Conservation (phyloP, 1,140 invertebrate genomes). For the Maconellicoccus hirsutus region DNA sequence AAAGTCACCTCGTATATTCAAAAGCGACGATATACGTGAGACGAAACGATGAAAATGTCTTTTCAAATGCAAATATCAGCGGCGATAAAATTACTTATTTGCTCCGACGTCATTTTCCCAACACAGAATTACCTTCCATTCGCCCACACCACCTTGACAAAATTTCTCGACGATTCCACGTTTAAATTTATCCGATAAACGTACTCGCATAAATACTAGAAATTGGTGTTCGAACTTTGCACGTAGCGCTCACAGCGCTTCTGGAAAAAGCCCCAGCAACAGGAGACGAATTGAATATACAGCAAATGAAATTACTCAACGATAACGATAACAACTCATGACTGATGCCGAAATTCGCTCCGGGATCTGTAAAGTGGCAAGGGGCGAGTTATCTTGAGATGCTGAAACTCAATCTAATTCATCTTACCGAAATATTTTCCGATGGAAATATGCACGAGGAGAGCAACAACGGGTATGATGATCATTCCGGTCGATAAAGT, state of each 20-base stretch:
- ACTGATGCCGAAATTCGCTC: not conserved
- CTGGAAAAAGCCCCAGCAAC: not conserved
- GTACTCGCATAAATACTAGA: not conserved
- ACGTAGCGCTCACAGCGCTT: not conserved
- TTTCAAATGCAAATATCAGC: too few species aligned
- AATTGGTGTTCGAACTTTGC: conserved; percentile 13
- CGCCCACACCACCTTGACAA: too few species aligned
- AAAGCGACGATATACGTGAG: too few species aligned
- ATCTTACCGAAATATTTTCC: conserved; percentile 9
- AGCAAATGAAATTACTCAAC: not conserved
- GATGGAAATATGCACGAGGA: not conserved
- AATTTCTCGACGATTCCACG: too few species aligned
- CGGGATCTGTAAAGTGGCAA: not conserved
- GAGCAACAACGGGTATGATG: not conserved
- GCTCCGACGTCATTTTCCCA: too few species aligned
- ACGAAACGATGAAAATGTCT: too few species aligned
- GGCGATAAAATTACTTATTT: too few species aligned
- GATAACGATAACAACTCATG: not conserved
- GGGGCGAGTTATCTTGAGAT: too few species aligned
- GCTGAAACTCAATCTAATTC: too few species aligned
- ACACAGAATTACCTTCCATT: too few species aligned
- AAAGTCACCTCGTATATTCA: too few species aligned
- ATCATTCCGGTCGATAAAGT: not conserved
- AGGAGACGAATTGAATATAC: conserved; percentile 1
- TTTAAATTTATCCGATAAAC: too few species aligned